Evolutionary conservation across 2,797 vertebrate genomes (phyloP).

Genomic region (Limnodromus scolopaceus): DNA sequence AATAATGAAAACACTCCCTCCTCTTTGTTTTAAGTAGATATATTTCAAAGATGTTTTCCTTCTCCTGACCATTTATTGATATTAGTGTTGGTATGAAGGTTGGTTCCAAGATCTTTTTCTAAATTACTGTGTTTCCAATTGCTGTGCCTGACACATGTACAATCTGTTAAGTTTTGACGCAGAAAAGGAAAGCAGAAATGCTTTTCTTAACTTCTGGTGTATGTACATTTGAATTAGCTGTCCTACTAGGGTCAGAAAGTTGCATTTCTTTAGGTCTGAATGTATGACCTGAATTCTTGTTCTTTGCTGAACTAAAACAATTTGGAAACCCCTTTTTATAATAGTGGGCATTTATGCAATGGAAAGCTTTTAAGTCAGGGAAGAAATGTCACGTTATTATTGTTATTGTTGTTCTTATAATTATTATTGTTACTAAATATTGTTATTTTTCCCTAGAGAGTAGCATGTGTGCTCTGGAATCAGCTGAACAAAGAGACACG

Average conservation of each 20-base stretch:
- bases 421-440: background rate
- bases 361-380: background rate
- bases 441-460: conserved; percentile 78
- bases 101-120: background rate
- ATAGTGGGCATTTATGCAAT: background rate
- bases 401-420: background rate
- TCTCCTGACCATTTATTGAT: background rate
- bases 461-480: conserved; percentile 91
- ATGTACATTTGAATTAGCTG: background rate
- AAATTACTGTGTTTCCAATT: background rate
- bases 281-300: background rate
- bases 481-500: conserved; percentile 91
- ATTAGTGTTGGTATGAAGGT: background rate
- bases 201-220: background rate
- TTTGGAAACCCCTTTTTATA: background rate
- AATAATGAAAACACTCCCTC: background rate
- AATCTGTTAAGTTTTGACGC: background rate
- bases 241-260: background rate
- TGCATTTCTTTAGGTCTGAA: background rate
- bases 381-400: background rate
- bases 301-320: background rate
- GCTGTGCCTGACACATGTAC: background rate
- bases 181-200: background rate
- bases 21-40: background rate
- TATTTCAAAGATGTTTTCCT: background rate